A percentile compares a stretch with the other conserved stretches of the same genome.
Conservation (phyloP, 2,888 invertebrate species). For the Sarcophaga subvicina region DNA sequence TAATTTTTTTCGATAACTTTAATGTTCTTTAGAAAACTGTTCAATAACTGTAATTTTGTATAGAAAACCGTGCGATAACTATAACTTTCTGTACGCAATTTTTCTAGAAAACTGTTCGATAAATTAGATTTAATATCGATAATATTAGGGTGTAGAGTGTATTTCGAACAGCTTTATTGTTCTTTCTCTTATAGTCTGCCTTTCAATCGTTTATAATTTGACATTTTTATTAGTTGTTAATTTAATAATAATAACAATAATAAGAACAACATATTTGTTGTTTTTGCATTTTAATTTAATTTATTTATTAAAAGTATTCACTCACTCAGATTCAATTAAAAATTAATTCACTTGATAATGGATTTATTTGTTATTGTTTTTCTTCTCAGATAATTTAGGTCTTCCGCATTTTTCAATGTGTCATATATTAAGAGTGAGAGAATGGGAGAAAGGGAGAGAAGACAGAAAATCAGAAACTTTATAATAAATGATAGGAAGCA, state of each 20-base stretch:
- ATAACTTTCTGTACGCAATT: too few relatives aligned
- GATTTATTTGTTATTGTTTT: neutral
- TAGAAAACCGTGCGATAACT: too few relatives aligned
- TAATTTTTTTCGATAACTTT: too few relatives aligned
- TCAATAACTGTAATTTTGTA: too few relatives aligned
- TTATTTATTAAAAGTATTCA: neutral
- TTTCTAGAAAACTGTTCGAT: too few relatives aligned
- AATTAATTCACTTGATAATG: neutral
- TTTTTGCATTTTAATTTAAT: neutral
- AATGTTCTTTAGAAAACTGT: too few relatives aligned
- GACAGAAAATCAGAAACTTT: neutral
- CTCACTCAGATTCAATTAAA: neutral
- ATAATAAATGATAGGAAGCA: neutral
- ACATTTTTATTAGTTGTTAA: constrained; percentile 65
- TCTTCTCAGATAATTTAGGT: neutral
- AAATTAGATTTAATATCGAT: too few relatives aligned
- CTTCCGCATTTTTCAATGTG: neutral
- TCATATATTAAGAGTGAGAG: neutral
- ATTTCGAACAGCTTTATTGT: neutral
- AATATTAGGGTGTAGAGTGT: too few relatives aligned
- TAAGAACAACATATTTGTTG: neutral
- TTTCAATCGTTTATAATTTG: constrained; percentile 30
- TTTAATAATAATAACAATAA: constrained; percentile 52
- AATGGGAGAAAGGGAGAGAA: too few relatives aligned
- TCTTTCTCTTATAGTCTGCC: neutral